A percentile compares a stretch with the other conserved stretches of the same genome.
Conservation (phyloP, 2,797 vertebrate species). For the Tokudaia tokunoshimensis region DNA sequence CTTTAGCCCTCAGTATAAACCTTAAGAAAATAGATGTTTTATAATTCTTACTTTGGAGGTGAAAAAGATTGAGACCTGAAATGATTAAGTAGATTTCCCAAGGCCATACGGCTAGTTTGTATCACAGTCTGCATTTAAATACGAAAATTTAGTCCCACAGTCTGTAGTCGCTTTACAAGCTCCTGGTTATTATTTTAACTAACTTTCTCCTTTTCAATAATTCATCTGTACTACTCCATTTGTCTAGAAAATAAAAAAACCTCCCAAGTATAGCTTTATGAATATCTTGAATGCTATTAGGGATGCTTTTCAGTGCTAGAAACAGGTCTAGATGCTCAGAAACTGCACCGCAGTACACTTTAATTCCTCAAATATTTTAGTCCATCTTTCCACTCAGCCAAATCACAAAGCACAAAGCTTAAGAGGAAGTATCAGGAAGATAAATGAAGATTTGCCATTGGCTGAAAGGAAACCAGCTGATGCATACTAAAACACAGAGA, state of each 20-base stretch:
- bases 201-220: background rate
- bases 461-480: background rate
- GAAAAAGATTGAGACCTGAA: background rate
- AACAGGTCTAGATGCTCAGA: background rate
- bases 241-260: background rate
- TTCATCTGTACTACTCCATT: background rate
- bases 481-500: background rate
- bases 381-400: background rate
- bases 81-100: constrained; percentile 26
- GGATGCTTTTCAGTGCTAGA: background rate
- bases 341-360: background rate
- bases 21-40: background rate
- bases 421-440: background rate
- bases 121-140: background rate
- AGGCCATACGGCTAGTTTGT: background rate
- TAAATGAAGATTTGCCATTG: background rate
- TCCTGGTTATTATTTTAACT: background rate
- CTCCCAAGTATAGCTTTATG: background rate
- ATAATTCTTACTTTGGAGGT: constrained; percentile 40
- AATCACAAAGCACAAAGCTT: background rate
- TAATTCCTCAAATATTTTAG: background rate
- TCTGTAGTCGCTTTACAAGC: background rate
- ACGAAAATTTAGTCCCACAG: background rate
- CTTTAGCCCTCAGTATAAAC: background rate
- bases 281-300: background rate